Percentiles rank a stretch among this genome's conserved stretches.
These are phyloP conservation scores for Anguilla japonica DNA, from an alignment of 2,113 vertebrate species.

Conservation along the genomic window DNA sequence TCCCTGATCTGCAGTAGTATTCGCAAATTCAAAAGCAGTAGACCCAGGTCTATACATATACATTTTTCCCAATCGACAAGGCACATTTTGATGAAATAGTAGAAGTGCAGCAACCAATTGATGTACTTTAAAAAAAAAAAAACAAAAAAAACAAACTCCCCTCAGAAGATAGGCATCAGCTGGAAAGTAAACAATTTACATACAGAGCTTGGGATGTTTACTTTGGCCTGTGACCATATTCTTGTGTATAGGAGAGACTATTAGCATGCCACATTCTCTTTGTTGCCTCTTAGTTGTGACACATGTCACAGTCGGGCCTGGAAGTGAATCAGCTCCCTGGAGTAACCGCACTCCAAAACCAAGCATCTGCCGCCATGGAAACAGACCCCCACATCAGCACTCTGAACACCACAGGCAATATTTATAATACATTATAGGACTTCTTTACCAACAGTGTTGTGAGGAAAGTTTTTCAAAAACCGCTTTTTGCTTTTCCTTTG, in stretches of 20 bases:
- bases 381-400: neutral
- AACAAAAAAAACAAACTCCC: neutral
- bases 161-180: neutral
- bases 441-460: neutral
- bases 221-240: neutral
- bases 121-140: neutral
- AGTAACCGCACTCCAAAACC: slow-evolving; percentile 1
- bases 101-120: neutral
- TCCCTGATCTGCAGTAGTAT: too few relatives aligned
- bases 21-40: too few relatives aligned
- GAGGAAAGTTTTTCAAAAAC: neutral
- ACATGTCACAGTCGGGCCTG: neutral
- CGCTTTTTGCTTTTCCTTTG: too few relatives aligned
- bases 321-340: slow-evolving; percentile 20
- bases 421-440: neutral
- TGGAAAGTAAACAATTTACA: neutral
- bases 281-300: neutral
- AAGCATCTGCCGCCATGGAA: neutral
- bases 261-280: neutral
- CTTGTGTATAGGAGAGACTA: neutral
- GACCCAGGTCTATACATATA: neutral
- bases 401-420: neutral
- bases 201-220: neutral
- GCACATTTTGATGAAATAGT: neutral
- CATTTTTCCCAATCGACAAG: neutral